Conservation (phyloP, 2,113 vertebrate genomes). For the Shinisaurus crocodilurus region DNA sequence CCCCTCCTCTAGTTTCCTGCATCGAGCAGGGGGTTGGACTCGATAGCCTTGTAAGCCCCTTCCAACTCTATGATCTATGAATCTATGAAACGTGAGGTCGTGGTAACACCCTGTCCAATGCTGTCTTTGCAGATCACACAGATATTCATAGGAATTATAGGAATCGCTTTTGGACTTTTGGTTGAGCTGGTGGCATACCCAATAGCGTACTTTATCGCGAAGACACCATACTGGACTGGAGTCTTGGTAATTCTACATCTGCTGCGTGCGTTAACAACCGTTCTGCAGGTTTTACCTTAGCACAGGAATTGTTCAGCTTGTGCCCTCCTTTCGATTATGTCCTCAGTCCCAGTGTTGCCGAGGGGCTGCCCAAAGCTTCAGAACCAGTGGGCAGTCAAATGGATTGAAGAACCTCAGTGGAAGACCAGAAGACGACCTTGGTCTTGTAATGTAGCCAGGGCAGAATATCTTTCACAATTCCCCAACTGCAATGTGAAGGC, state of each 20-base stretch:
- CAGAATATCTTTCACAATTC: not conserved
- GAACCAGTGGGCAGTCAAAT: too few relatives aligned
- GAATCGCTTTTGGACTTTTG: not conserved
- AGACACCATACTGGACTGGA: not conserved
- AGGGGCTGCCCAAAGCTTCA: too few relatives aligned
- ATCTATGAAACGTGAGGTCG: not conserved
- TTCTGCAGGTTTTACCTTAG: not conserved
- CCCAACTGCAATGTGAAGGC: not conserved
- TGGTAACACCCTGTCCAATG: not conserved
- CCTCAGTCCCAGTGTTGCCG: too few relatives aligned
- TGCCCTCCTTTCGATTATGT: too few relatives aligned
- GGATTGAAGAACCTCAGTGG: not conserved
- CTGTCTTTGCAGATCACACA: constrained; percentile 16
- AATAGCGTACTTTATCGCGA: fast-evolving
- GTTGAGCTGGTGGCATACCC: fast-evolving
- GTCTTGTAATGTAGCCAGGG: not conserved
- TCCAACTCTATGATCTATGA: too few relatives aligned
- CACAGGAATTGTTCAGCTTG: not conserved
- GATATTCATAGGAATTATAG: not conserved
- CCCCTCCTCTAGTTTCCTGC: too few relatives aligned
- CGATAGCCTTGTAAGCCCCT: too few relatives aligned
- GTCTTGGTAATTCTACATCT: not conserved
- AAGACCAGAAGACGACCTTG: not conserved
- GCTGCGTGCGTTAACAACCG: too few relatives aligned
- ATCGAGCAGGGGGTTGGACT: too few relatives aligned